Conservation (phyloP, 2,113 vertebrate species). For the Antechinus flavipes region DNA sequence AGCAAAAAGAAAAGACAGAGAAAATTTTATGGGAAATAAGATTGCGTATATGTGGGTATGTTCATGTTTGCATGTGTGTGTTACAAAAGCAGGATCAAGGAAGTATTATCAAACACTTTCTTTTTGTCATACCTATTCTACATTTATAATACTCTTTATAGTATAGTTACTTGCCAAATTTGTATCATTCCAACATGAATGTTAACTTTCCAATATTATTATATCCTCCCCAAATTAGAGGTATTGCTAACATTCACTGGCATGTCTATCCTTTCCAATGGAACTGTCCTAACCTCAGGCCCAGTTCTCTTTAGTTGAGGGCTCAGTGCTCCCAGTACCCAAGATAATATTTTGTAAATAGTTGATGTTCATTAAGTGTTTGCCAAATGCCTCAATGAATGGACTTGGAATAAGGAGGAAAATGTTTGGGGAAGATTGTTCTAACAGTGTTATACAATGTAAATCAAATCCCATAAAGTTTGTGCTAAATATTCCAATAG, state of each 20-base stretch:
- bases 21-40: neutral
- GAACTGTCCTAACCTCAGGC: neutral
- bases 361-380: neutral
- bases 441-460: neutral
- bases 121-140: neutral
- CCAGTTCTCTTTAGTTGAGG: neutral
- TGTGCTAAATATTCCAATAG: neutral
- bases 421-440: fast-evolving
- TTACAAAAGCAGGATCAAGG: neutral
- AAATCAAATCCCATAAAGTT: neutral
- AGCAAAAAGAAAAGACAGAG: neutral
- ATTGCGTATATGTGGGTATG: neutral
- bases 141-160: neutral
- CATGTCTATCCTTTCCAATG: neutral
- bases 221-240: neutral
- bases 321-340: neutral
- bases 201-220: neutral
- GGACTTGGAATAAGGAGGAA: fast-evolving
- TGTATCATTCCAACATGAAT: neutral
- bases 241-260: neutral
- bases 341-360: neutral
- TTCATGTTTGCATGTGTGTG: neutral
- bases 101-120: neutral
- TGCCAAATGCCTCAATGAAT: neutral
- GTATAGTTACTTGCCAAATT: neutral